A percentile compares a stretch with the other conserved stretches of the same genome.
phyloP scores from a whole-genome alignment of 2,797 vertebrate species.

The Antennarius maculatus region DNA sequence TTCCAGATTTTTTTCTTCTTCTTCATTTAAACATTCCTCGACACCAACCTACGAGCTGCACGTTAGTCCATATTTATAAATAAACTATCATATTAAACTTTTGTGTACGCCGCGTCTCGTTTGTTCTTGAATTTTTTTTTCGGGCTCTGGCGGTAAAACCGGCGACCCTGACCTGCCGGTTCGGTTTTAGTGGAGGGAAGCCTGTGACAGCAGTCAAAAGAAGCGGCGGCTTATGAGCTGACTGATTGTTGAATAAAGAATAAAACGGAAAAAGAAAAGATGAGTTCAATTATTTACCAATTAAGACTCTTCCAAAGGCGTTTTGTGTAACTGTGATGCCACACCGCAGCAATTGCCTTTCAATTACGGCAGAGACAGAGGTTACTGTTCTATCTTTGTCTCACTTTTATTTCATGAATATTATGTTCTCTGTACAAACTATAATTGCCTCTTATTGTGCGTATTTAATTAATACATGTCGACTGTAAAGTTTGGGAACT shows the following conservation, averaged over 20 bases:
- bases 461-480: constrained; percentile 65
- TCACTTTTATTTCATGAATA: constrained; percentile 46
- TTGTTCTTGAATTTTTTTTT: no score
- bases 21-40: no score
- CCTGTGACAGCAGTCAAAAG: constrained; percentile 3
- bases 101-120: constrained; percentile 18
- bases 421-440: constrained; percentile 45
- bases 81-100: not conserved
- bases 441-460: constrained; percentile 73
- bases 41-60: no score
- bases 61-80: no score
- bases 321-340: constrained; percentile 57
- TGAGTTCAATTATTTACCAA: constrained; percentile 75
- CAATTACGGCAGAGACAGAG: constrained; percentile 67
- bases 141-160: no score
- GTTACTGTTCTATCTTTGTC: constrained; percentile 64
- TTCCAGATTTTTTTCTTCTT: no score
- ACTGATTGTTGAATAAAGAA: constrained; percentile 70
- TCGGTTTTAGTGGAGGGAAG: not conserved
- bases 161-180: not conserved
- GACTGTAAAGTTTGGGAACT: constrained; percentile 46
- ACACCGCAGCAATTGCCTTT: constrained; percentile 54
- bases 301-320: constrained; percentile 69
- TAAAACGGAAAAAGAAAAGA: constrained; percentile 60
- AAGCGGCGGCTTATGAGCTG: constrained; percentile 47